Percentiles rank a stretch among this genome's conserved stretches.
These are phyloP conservation scores for Macrochelys suwanniensis DNA, from an alignment of 2,797 vertebrate species.

Conservation along the genomic window DNA sequence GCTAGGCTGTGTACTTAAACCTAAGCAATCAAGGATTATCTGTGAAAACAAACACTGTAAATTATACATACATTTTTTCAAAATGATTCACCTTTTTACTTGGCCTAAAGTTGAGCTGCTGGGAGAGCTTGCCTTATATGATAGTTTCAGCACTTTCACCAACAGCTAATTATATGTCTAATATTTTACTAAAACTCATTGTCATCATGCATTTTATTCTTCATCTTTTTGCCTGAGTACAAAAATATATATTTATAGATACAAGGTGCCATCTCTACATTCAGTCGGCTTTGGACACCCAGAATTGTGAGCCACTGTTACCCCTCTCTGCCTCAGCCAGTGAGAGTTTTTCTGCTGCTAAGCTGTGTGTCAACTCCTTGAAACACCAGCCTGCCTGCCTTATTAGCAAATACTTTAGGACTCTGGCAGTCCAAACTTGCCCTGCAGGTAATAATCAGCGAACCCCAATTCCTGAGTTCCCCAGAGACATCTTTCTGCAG, in stretches of 20 bases:
- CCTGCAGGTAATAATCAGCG: too few species aligned
- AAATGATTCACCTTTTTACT: not conserved
- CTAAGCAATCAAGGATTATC: slow-evolving; percentile 45
- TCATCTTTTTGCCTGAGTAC: slow-evolving; percentile 20
- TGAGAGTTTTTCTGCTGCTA: too few species aligned
- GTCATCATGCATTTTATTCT: not conserved
- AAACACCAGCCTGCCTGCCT: too few species aligned
- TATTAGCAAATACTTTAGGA: too few species aligned
- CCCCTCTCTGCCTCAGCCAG: too few species aligned
- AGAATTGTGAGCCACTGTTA: too few species aligned
- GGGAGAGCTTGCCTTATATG: accelerated
- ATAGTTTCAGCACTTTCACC: not conserved
- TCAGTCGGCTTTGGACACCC: too few species aligned
- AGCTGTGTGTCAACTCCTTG: too few species aligned
- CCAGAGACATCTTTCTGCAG: too few species aligned
- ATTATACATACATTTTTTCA: not conserved
- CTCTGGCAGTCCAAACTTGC: too few species aligned
- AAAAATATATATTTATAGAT: slow-evolving; percentile 20
- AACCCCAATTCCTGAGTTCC: too few species aligned
- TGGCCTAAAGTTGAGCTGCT: slow-evolving; percentile 22
- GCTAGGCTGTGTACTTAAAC: not conserved
- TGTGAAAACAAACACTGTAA: slow-evolving; percentile 18
- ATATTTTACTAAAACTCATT: not conserved
- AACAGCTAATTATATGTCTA: not conserved
- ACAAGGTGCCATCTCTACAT: slow-evolving; percentile 1